A percentile compares a stretch with the other conserved stretches of the same genome.
These are phyloP conservation scores for Tenualosa ilisha DNA, from an alignment of 2,797 vertebrate genomes.

Conservation along the genomic window DNA sequence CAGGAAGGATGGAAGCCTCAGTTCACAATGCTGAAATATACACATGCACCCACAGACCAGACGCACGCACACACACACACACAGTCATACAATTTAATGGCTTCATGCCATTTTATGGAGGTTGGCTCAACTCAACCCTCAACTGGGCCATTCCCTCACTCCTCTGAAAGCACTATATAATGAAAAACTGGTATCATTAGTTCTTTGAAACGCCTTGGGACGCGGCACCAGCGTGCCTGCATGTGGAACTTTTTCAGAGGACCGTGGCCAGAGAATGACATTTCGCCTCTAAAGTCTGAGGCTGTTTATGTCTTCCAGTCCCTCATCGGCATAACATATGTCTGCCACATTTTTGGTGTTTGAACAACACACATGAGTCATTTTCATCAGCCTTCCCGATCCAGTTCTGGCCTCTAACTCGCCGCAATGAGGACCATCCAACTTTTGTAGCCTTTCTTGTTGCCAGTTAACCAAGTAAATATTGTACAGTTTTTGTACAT, in stretches of 20 bases:
- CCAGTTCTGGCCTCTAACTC: constrained; percentile 33
- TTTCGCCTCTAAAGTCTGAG: constrained; percentile 28
- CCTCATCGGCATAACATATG: constrained; percentile 45
- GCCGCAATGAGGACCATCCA: constrained; percentile 20
- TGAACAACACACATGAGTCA: constrained; percentile 38
- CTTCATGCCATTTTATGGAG: constrained; percentile 14
- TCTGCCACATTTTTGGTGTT: constrained; percentile 46
- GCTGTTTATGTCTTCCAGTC: constrained; percentile 46
- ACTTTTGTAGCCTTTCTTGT: background rate
- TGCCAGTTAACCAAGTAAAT: constrained; percentile 11
- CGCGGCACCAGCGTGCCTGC: background rate
- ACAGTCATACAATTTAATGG: background rate
- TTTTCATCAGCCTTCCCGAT: constrained; percentile 33
- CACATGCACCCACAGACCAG: background rate
- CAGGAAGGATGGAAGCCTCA: constrained; percentile 32
- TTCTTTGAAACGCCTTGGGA: constrained; percentile 18
- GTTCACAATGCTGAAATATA: constrained; percentile 15
- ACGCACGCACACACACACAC: background rate
- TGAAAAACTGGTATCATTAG: constrained; percentile 30
- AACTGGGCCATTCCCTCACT: background rate
- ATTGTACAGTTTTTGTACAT: constrained; percentile 2
- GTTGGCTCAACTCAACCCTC: background rate
- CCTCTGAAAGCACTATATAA: constrained; percentile 2
- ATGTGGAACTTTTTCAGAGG: constrained; percentile 25
- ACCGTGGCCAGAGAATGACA: constrained; percentile 41